Conservation (phyloP, 2,888 invertebrate species). For the Eutolmus rufibarbis region DNA sequence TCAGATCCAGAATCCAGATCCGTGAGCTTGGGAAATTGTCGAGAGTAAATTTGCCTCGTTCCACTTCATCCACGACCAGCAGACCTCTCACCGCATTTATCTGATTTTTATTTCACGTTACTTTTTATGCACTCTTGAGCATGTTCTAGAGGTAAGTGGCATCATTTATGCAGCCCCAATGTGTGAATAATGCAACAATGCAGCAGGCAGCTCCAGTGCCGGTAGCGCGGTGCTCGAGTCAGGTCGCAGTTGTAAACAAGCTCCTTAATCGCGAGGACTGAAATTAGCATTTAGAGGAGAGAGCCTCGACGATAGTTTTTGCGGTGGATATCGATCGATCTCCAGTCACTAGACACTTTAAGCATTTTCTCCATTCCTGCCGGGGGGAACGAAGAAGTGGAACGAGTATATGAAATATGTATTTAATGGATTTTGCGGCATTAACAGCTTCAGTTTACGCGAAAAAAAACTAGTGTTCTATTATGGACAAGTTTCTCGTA, state of each 20-base stretch:
- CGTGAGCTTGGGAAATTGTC: neutral
- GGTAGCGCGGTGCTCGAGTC: neutral
- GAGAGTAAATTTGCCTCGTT: neutral
- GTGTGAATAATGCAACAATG: conserved; percentile 40
- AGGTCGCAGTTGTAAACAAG: conserved; percentile 36
- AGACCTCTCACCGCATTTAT: conserved; percentile 19
- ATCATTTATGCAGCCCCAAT: conserved; percentile 30
- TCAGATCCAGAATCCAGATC: neutral
- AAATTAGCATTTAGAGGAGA: conserved; percentile 40
- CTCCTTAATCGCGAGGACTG: conserved; percentile 32
- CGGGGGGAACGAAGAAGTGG: neutral
- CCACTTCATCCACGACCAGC: neutral
- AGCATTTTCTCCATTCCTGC: neutral
- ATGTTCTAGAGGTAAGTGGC: conserved; percentile 42
- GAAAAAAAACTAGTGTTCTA: neutral
- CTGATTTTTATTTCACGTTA: conserved; percentile 31
- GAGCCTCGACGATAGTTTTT: neutral
- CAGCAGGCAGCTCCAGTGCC: neutral
- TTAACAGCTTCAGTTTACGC: neutral
- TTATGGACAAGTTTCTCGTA: neutral
- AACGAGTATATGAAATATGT: neutral
- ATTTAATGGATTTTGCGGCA: neutral
- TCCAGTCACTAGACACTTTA: neutral
- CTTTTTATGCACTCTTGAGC: conserved; percentile 32
- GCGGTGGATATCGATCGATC: conserved; percentile 3